phyloP scores from a whole-genome alignment of 2,888 invertebrate genomes.

The Caenorhabditis uteleia region DNA sequence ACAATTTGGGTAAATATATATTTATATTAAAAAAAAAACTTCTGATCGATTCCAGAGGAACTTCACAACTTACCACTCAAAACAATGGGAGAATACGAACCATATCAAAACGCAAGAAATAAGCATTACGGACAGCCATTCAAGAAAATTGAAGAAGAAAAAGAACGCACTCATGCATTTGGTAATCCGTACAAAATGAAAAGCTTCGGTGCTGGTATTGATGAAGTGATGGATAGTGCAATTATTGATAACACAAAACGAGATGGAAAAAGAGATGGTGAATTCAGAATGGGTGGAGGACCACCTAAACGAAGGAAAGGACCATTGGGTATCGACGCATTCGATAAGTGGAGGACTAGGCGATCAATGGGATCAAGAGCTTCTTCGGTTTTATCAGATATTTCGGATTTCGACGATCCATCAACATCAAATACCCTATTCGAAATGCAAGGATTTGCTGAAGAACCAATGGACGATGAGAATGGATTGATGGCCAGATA shows the following conservation, averaged over 20 bases:
- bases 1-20: slow-evolving; percentile 4
- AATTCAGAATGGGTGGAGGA: neutral
- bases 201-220: slow-evolving; percentile 74
- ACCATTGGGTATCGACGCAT: slow-evolving; percentile 32
- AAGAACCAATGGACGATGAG: too few species aligned
- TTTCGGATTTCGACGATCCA: neutral
- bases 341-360: slow-evolving; percentile 18
- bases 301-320: slow-evolving; percentile 24
- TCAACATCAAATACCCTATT: neutral
- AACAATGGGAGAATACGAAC: slow-evolving; percentile 99
- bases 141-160: slow-evolving; percentile 29
- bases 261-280: slow-evolving; percentile 16
- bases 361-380: slow-evolving; percentile 9
- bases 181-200: slow-evolving; percentile 99
- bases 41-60: slow-evolving; percentile 76
- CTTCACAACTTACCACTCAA: slow-evolving; percentile 93
- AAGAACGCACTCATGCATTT: slow-evolving; percentile 89
- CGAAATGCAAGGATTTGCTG: too few species aligned
- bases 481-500: too few species aligned
- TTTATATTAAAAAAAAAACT: slow-evolving; percentile 4
- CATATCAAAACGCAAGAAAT: slow-evolving; percentile 81
- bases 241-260: slow-evolving; percentile 11
- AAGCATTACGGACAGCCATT: slow-evolving; percentile 19
- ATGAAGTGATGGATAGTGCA: slow-evolving; percentile 58
- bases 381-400: neutral